A percentile compares a stretch with the other conserved stretches of the same genome.
These are phyloP conservation scores for Zonitis immaculata DNA, from an alignment of 2,888 invertebrate species.

Conservation along the genomic window DNA sequence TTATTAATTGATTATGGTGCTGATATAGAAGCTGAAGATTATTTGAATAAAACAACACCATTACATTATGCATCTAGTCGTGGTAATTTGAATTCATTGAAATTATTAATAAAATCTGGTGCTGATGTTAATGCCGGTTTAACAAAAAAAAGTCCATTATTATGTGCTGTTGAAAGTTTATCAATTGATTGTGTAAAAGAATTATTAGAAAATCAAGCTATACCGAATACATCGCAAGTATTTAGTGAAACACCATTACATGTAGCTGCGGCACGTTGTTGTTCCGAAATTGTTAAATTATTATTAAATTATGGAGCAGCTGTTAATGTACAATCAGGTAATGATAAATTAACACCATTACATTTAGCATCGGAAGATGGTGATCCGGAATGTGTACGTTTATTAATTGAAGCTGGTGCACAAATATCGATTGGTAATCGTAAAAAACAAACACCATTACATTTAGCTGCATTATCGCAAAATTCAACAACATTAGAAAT, in stretches of 20 bases:
- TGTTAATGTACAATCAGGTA: conserved; percentile 65
- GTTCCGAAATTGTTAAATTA: conserved; percentile 63
- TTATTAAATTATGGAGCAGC: conserved; percentile 76
- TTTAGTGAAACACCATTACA: conserved; percentile 83
- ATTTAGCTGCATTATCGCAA: conserved; percentile 77
- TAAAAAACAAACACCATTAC: conserved; percentile 76
- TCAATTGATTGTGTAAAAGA: conserved; percentile 68
- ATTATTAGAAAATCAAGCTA: conserved; percentile 71
- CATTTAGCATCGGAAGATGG: conserved; percentile 88
- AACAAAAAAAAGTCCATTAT: conserved; percentile 66
- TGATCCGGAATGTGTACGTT: conserved; percentile 68
- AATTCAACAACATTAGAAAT: conserved; percentile 71
- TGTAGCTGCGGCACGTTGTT: conserved; percentile 72
- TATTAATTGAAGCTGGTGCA: conserved; percentile 71
- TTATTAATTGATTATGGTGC: conserved; percentile 66
- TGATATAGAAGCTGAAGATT: conserved; percentile 66
- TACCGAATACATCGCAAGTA: conserved; percentile 78
- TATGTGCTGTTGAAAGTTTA: conserved; percentile 77
- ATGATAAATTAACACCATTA: conserved; percentile 70
- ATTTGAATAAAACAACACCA: conserved; percentile 64
- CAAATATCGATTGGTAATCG: conserved; percentile 70
- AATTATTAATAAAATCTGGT: conserved; percentile 63
- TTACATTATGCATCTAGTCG: conserved; percentile 72
- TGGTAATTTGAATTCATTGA: conserved; percentile 57
- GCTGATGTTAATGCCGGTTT: conserved; percentile 77